Conservation (phyloP, 2,797 vertebrate genomes). For the Clarias platycephalus region DNA sequence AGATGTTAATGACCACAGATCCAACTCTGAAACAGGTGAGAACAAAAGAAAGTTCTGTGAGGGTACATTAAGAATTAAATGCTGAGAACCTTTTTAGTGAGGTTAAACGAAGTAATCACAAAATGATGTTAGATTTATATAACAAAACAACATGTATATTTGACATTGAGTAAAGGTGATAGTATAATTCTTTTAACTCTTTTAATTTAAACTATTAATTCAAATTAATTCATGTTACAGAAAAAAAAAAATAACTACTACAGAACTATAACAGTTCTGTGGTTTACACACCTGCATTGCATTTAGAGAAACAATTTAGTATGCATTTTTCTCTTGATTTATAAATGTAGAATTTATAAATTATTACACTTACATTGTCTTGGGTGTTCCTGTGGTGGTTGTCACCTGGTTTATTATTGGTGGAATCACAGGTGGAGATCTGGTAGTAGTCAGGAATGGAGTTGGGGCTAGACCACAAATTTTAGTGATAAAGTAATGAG, state of each 20-base stretch:
- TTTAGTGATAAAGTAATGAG: no score
- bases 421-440: neutral
- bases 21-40: neutral
- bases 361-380: neutral
- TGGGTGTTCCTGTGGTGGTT: neutral
- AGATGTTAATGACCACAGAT: neutral
- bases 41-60: neutral
- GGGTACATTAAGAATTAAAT: neutral
- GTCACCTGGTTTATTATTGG: neutral
- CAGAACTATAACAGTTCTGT: neutral
- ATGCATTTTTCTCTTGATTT: neutral
- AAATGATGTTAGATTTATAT: neutral
- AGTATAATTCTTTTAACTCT: no score
- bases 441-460: no score
- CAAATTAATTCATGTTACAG: no score
- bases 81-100: neutral
- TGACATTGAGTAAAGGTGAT: neutral
- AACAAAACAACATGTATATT: neutral
- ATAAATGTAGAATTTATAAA: neutral
- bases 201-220: no score
- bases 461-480: no score
- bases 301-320: neutral
- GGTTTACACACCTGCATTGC: neutral
- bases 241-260: no score
- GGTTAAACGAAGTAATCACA: neutral